Evolutionary conservation across 2,888 invertebrate genomes (phyloP).

Genomic region (Phyllotreta striolata): DNA sequence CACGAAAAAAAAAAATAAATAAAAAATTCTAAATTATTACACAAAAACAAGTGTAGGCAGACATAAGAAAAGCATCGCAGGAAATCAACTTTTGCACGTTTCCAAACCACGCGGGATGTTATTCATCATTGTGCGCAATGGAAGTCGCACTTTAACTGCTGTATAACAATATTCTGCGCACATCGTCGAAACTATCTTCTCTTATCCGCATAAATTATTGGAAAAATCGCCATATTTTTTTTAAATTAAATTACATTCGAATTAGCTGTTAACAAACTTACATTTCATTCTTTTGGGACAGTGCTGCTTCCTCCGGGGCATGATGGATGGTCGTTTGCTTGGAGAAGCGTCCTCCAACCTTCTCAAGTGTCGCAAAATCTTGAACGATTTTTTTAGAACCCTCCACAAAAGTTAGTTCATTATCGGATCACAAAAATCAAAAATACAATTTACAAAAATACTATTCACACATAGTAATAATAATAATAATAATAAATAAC

Average conservation of each 20-base stretch:
- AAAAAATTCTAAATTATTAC: no score
- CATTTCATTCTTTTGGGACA: conserved; percentile 66
- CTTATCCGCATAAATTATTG: neutral
- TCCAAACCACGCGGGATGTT: conserved; percentile 28
- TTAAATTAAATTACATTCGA: no score
- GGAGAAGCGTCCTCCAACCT: conserved; percentile 49
- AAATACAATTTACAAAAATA: conserved; percentile 24
- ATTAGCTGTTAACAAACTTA: no score
- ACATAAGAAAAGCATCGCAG: neutral
- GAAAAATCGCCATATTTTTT: no score
- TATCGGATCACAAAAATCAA: conserved; percentile 18
- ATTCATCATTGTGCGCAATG: conserved; percentile 29
- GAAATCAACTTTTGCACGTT: conserved; percentile 28
- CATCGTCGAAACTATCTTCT: neutral
- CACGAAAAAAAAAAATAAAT: neutral
- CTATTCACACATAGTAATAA: conserved; percentile 24
- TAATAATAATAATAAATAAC: no score
- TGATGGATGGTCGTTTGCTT: conserved; percentile 48
- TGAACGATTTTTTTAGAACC: conserved; percentile 44
- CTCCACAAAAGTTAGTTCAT: conserved; percentile 37
- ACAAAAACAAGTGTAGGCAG: neutral
- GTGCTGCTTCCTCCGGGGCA: conserved; percentile 65
- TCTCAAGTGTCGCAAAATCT: conserved; percentile 56
- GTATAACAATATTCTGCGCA: conserved; percentile 22
- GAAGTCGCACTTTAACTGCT: conserved; percentile 10